These are phyloP conservation scores for Eupeodes luniger DNA, from an alignment of 2,888 invertebrate species.

Conservation along the genomic window DNA sequence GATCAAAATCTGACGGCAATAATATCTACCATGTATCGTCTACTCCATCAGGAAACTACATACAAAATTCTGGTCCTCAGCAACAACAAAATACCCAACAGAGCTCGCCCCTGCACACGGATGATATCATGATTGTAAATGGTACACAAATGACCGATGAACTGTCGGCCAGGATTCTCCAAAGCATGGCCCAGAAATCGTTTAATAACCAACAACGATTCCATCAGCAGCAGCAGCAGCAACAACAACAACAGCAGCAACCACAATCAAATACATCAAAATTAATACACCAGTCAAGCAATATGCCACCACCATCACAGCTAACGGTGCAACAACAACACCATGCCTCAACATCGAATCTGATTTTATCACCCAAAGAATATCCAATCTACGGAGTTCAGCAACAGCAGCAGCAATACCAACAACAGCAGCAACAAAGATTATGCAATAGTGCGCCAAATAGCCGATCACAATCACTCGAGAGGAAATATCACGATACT, in stretches of 20 bases:
- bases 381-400: conserved; percentile 79
- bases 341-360: conserved; percentile 77
- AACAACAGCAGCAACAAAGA: conserved; percentile 75
- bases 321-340: conserved; percentile 76
- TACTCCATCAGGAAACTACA: conserved; percentile 57
- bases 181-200: conserved; percentile 84
- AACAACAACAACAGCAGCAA: conserved; percentile 77
- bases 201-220: conserved; percentile 80
- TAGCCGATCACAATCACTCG: conserved; percentile 82
- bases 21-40: conserved; percentile 75
- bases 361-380: conserved; percentile 80
- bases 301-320: conserved; percentile 78
- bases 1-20: conserved; percentile 65
- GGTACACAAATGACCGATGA: conserved; percentile 84
- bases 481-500: conserved; percentile 81
- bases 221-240: conserved; percentile 79
- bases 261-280: conserved; percentile 63
- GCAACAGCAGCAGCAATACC: conserved; percentile 74
- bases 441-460: conserved; percentile 81
- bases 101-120: conserved; percentile 76
- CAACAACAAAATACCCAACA: conserved; percentile 76
- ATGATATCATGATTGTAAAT: conserved; percentile 84
- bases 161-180: conserved; percentile 83
- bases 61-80: conserved; percentile 66
- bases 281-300: conserved; percentile 71